Conservation (phyloP, 2,113 vertebrate genomes). For the Acanthisitta chloris region DNA sequence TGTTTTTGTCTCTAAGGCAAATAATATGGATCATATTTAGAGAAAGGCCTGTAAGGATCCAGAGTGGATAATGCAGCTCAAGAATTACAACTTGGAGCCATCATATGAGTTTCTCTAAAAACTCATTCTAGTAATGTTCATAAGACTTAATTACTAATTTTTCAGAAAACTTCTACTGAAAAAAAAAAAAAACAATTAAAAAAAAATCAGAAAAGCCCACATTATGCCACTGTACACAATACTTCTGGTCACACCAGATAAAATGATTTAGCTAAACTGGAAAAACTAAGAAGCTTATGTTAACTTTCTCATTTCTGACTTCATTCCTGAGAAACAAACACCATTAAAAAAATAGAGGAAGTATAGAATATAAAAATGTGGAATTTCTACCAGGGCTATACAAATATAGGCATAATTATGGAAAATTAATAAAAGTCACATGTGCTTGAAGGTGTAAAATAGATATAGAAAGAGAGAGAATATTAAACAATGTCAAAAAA, state of each 20-base stretch:
- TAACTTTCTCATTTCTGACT: not conserved
- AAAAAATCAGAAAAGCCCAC: not conserved
- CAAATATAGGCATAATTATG: not conserved
- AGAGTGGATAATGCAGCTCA: not conserved
- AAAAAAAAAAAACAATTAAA: not conserved
- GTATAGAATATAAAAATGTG: not conserved
- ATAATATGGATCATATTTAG: not conserved
- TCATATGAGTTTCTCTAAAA: not conserved
- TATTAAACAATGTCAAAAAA: not conserved
- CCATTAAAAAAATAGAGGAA: not conserved
- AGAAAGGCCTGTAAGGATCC: not conserved
- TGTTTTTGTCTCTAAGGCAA: not conserved
- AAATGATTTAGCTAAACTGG: not conserved
- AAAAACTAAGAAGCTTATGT: not conserved
- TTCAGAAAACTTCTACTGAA: not conserved
- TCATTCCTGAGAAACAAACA: not conserved
- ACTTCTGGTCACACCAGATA: not conserved
- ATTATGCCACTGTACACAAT: not conserved
- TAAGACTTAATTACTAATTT: not conserved
- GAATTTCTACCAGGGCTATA: not conserved
- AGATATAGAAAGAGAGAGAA: not conserved
- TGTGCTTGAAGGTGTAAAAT: not conserved
- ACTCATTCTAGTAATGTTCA: not conserved
- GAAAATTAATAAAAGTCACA: not conserved
- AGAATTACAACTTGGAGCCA: not conserved